Conservation (phyloP, 2,888 invertebrate genomes). For the Apomyelois bistriatella region DNA sequence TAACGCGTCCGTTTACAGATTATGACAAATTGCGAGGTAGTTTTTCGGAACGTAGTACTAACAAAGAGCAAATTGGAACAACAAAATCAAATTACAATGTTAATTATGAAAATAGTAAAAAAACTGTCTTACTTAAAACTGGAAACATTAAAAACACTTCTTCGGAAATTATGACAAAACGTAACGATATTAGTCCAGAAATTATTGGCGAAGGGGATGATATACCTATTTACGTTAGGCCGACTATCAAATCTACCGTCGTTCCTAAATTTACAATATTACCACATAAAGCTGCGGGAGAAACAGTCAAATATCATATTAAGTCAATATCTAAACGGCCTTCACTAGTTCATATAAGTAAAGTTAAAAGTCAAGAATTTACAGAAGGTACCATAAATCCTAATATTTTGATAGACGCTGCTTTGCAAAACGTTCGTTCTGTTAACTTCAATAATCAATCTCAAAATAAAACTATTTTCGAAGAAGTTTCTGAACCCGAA, state of each 20-base stretch:
- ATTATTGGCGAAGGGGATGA: slow-evolving; percentile 41
- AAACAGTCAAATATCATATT: slow-evolving; percentile 55
- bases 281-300: slow-evolving; percentile 42
- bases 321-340: slow-evolving; percentile 59
- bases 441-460: slow-evolving; percentile 22
- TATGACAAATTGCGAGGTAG: slow-evolving; percentile 33
- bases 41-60: slow-evolving; percentile 23
- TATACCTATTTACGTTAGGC: slow-evolving; percentile 39
- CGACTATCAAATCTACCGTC: slow-evolving; percentile 31
- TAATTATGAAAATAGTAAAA: slow-evolving; percentile 38
- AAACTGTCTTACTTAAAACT: slow-evolving; percentile 29
- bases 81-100: slow-evolving; percentile 44
- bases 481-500: slow-evolving; percentile 29
- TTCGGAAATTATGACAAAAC: slow-evolving; percentile 35
- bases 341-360: slow-evolving; percentile 38
- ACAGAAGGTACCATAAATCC: slow-evolving; percentile 48
- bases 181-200: slow-evolving; percentile 41
- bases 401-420: slow-evolving; percentile 41
- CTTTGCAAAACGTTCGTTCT: slow-evolving; percentile 32
- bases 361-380: slow-evolving; percentile 34
- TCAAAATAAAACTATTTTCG: slow-evolving; percentile 25
- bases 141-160: slow-evolving; percentile 28
- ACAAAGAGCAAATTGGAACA: slow-evolving; percentile 28
- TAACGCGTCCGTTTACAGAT: slow-evolving; percentile 59
- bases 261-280: slow-evolving; percentile 31